phyloP scores from a whole-genome alignment of 1,140 invertebrate species.

The Cydia amplana region DNA sequence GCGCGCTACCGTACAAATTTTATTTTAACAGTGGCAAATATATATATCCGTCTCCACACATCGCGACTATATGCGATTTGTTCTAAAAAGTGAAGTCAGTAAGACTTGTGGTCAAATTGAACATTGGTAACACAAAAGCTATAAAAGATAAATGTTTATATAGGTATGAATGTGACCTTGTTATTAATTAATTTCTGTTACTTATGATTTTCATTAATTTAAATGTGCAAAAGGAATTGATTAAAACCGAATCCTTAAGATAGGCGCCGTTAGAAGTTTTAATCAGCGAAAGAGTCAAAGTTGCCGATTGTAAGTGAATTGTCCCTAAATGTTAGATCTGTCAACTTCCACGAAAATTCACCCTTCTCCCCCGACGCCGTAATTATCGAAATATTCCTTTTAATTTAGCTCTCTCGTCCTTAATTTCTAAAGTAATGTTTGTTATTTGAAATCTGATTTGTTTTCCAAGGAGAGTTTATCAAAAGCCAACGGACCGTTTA shows the following conservation, averaged over 20 bases:
- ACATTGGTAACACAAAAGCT: too few relatives aligned
- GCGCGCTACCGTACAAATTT: too few relatives aligned
- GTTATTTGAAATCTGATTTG: constrained; percentile 64
- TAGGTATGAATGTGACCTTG: too few relatives aligned
- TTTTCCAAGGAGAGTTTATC: constrained; percentile 52
- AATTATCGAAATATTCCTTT: constrained; percentile 66
- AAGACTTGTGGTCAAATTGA: too few relatives aligned
- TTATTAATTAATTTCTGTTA: not conserved
- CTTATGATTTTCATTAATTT: not conserved
- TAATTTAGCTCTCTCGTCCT: constrained; percentile 55
- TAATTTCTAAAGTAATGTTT: constrained; percentile 59
- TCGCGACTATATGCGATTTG: too few relatives aligned
- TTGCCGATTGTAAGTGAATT: constrained; percentile 24
- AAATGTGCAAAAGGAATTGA: constrained; percentile 35
- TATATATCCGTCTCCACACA: too few relatives aligned
- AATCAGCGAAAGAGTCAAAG: constrained; percentile 17
- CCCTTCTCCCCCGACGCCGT: constrained; percentile 47
- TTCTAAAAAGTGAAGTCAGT: too few relatives aligned
- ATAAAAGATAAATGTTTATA: too few relatives aligned
- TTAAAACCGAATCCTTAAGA: constrained; percentile 39
- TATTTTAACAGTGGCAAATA: too few relatives aligned
- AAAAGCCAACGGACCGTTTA: constrained; percentile 36
- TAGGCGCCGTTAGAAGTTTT: not conserved
- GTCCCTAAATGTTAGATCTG: constrained; percentile 36
- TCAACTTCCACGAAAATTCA: constrained; percentile 56